Base-by-base conservation (phyloP, 2,113 vertebrate genomes). In the Haliaeetus leucogaster region DNA sequence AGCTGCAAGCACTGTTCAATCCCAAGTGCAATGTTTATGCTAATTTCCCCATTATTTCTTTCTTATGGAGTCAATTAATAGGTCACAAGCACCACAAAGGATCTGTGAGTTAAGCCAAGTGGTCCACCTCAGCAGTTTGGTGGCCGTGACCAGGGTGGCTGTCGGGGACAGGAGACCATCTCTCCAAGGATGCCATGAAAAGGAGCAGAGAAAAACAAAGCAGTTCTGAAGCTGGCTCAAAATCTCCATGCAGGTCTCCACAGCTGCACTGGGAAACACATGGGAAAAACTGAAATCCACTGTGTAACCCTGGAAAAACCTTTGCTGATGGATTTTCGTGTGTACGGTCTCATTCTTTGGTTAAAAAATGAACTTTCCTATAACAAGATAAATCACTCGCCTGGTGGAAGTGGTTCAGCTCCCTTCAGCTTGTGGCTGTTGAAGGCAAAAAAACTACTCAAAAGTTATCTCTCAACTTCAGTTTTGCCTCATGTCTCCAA, bases 311-410 rank as follows among this genome's bases (percentile, higher is more conserved):
- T 74, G 72, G 56, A 84, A 93, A 91, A 94, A 79, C 11, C n/a
- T 83, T 47, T 79, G 83, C 77, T 94, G 86, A 76, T 93, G 86
- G 91, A 82, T 96, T 93, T 96, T 67, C 70, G 45, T 43, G 61
- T 53, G 50, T 34, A 36, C 4, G 1, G 77, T 65, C 74, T 73
- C 15, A 17, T 45, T 73, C 72, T 78, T 62, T 22, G 66, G 82
- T 67, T 87, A 56, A 91, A 94, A 93, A 94, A 91, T 76, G 38
- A 89, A 89, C 55, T 82, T 94, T 67, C 66, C 48, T 61, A 2
- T 32, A 82, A 43, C 38, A 87, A 94, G 56, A 93, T 71, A 87
- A 94, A 91, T 87, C 81, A 82, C 52, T 87, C 0, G 6, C 18
- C 61, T 56, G 21, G 47, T 89, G 61, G 65, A 96, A 94, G 77